Conservation (phyloP, 2,888 invertebrate species). For the Trichogramma evanescens region DNA sequence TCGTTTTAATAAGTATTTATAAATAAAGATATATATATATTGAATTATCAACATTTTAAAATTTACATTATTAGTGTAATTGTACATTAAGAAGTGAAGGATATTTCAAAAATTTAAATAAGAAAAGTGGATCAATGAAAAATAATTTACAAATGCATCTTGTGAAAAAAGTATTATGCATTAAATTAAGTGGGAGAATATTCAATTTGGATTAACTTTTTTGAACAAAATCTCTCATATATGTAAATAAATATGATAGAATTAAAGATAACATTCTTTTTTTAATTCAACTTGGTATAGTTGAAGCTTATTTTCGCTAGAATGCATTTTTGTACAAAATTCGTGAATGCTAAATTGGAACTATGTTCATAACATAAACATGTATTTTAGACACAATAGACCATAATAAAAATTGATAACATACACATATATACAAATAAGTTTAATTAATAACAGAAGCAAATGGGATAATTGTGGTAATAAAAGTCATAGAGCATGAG, state of each 20-base stretch:
- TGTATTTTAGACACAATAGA: no score
- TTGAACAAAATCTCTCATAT: constrained; percentile 5
- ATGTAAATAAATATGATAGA: constrained; percentile 29
- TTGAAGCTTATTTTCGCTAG: constrained; percentile 9
- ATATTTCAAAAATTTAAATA: constrained; percentile 13
- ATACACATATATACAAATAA: no score
- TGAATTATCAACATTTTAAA: constrained; percentile 21
- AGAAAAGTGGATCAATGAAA: constrained; percentile 3
- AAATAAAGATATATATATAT: constrained; percentile 18
- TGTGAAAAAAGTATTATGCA: neutral
- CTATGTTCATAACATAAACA: no score
- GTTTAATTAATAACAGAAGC: no score
- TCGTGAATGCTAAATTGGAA: no score
- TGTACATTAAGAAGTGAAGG: constrained; percentile 18
- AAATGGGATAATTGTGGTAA: no score
- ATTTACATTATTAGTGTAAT: constrained; percentile 11
- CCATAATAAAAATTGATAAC: no score
- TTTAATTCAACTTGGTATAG: neutral
- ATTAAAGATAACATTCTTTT: constrained; percentile 25
- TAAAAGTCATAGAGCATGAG: no score
- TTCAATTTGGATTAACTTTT: constrained; percentile 13
- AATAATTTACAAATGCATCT: neutral
- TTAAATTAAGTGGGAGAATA: neutral
- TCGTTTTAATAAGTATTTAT: constrained; percentile 17
- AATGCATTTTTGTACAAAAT: constrained; percentile 19